Evolutionary conservation across 2,888 invertebrate species (phyloP).

Genomic region (Cephus sareptanus): DNA sequence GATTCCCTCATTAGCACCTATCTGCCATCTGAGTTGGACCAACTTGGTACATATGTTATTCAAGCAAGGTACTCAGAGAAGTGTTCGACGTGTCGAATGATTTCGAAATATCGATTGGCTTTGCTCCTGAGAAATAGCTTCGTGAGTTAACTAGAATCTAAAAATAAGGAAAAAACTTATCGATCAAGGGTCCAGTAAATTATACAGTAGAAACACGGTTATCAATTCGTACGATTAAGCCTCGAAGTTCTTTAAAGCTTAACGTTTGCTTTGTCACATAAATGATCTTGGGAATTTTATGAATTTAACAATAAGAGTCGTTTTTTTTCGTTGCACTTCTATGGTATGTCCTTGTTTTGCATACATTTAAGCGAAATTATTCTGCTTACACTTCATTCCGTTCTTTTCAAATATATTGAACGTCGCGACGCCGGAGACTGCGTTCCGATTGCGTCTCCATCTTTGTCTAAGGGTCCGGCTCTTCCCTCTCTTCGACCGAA

Average conservation of each 20-base stretch:
- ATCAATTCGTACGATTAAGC: too few species aligned
- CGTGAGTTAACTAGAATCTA: not conserved
- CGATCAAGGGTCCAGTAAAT: not conserved
- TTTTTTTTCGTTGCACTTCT: not conserved
- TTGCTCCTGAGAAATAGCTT: not conserved
- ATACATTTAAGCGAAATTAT: not conserved
- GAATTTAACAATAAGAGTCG: not conserved
- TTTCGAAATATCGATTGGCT: not conserved
- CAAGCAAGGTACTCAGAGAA: not conserved
- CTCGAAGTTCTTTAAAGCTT: not conserved
- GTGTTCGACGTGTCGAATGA: not conserved
- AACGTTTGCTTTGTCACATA: not conserved
- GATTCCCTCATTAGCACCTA: conserved; percentile 35
- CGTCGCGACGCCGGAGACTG: not conserved
- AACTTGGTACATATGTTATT: not conserved
- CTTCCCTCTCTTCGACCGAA: not conserved
- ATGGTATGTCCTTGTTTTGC: not conserved
- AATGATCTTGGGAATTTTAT: not conserved
- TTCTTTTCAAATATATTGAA: not conserved
- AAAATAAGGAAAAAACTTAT: not conserved
- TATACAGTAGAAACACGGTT: too few species aligned
- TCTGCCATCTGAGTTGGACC: conserved; percentile 18
- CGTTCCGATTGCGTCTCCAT: not conserved
- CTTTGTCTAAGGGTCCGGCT: not conserved
- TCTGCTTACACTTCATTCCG: not conserved